Evolutionary conservation across 2,113 vertebrate genomes (phyloP).

Genomic region (Paratilapia polleni): DNA sequence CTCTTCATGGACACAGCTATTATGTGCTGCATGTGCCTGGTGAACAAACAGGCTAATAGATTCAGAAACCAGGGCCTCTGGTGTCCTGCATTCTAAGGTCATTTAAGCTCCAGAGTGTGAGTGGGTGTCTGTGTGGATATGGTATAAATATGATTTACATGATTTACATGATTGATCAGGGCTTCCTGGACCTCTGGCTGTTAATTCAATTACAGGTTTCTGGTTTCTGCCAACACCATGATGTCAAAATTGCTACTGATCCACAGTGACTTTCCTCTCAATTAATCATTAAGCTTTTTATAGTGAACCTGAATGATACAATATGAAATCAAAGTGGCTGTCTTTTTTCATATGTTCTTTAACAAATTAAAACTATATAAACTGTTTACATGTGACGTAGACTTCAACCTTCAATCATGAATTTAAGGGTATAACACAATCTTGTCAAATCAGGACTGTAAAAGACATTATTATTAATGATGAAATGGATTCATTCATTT

Average conservation of each 20-base stretch:
- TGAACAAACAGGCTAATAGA: conserved; percentile 20
- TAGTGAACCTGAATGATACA: neutral
- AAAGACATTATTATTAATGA: neutral
- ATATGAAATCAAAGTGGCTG: neutral
- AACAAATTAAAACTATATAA: neutral
- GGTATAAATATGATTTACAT: conserved; percentile 47
- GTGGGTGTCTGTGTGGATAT: conserved; percentile 17
- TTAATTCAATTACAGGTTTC: conserved; percentile 61
- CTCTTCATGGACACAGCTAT: neutral
- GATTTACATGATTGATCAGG: conserved; percentile 40
- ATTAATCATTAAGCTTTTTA: neutral
- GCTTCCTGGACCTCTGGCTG: conserved; percentile 48
- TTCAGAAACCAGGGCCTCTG: conserved; percentile 16
- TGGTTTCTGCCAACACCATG: conserved; percentile 48
- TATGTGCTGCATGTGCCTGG: neutral
- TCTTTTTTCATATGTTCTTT: neutral
- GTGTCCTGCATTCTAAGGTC: conserved; percentile 25
- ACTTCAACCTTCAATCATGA: neutral
- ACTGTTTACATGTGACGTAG: neutral
- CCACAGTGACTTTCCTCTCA: neutral
- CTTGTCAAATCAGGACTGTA: too few species aligned
- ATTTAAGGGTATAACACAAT: neutral
- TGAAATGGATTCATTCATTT: neutral
- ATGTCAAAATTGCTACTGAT: neutral
- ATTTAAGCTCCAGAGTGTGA: conserved; percentile 18